A percentile compares a stretch with the other conserved stretches of the same genome.
phyloP scores from a whole-genome alignment of 2,888 invertebrate genomes.

The Horisme vitalbata region DNA sequence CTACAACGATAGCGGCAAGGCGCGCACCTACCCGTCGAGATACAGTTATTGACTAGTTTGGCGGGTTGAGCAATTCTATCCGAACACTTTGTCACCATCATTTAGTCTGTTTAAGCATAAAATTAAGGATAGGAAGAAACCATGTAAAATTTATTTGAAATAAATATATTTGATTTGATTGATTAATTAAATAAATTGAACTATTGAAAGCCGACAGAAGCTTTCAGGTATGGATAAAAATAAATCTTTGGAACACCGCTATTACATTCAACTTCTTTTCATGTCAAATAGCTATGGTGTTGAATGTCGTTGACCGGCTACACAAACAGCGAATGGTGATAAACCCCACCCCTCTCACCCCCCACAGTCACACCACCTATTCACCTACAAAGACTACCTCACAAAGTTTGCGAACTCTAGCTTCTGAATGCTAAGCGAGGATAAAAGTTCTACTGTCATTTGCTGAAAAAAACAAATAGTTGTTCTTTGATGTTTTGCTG shows the following conservation, averaged over 20 bases:
- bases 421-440: slow-evolving; percentile 61
- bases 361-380: slow-evolving; percentile 25
- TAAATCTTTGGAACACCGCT: slow-evolving; percentile 32
- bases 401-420: slow-evolving; percentile 61
- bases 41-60: too few species aligned
- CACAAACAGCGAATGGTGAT: slow-evolving; percentile 50
- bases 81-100: too few species aligned
- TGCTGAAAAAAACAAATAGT: slow-evolving; percentile 18
- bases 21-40: too few species aligned
- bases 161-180: too few species aligned
- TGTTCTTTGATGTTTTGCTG: slow-evolving; percentile 2
- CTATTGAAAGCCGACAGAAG: too few species aligned
- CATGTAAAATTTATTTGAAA: too few species aligned
- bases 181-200: too few species aligned
- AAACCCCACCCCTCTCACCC: slow-evolving; percentile 21
- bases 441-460: slow-evolving; percentile 14
- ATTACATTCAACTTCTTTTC: slow-evolving; percentile 60
- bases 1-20: too few species aligned
- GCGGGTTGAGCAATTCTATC: too few species aligned
- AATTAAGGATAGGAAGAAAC: too few species aligned
- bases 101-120: too few species aligned
- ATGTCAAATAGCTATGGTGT: slow-evolving; percentile 65
- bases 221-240: too few species aligned
- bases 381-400: slow-evolving; percentile 35
- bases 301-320: slow-evolving; percentile 68